Evolutionary conservation across 1,140 invertebrate genomes (phyloP), one percentile per base, ranked within the genome.

Genomic region (Anadara kagoshimensis): DNA sequence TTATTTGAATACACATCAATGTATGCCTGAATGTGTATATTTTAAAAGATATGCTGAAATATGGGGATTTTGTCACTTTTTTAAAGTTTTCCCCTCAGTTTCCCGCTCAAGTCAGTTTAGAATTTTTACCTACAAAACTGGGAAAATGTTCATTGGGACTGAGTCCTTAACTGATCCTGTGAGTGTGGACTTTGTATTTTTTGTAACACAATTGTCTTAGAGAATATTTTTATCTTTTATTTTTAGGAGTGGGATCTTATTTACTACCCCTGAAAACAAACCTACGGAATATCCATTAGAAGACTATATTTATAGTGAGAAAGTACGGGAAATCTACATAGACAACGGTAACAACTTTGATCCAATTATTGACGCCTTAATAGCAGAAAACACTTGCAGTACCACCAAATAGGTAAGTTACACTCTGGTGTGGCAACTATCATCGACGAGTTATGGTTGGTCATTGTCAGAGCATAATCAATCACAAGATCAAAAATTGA

Each of bases 391-490:
- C 65, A 45, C 56, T 84, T 1, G 20, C 36, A 2, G 69, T 29
- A 29, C 76, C 83, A 3, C 76, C 76, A 43, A 20, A 79, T 61
- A 84, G 76, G 83, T 84, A 61, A 54, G 24, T 74, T 51, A 41
- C 24, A 47, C 20, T 11, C 16, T 57, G n/a, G 20, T 65, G 26
- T 70, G 20, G 61, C 51, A 43, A 24, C 10, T 51, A 18, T 26
- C 36, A 41, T 26, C 59, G 1, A 1, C 16, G 1, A 22, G 3
- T 8, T 43, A 18, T 36, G 3, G 41, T 45, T 58, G 10, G 16
- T 14, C 44, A 24, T 63, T 26, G 47, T 67, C n/a, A 10, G n/a
- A n/a, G n/a, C n/a, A n/a, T n/a, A n/a, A n/a, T n/a, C n/a, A n/a
- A n/a, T n/a, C n/a, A n/a, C n/a, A n/a, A n/a, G n/a, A n/a, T n/a